Base-by-base conservation (phyloP, 2,888 invertebrate genomes). In the Yponomeuta plumbellus region DNA sequence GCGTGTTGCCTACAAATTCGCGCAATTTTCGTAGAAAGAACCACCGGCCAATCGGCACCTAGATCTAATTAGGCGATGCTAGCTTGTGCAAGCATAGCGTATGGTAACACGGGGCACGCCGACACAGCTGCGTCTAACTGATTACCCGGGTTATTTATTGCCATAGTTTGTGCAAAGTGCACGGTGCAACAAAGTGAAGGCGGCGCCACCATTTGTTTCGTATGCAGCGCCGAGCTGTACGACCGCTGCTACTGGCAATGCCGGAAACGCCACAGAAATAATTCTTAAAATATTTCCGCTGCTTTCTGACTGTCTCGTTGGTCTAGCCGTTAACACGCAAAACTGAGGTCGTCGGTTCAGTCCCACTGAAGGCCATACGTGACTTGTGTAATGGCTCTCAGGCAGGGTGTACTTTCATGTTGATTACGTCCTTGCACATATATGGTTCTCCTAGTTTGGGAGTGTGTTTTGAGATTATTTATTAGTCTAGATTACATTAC, bases 1-100 rank as follows among this genome's bases (percentile, higher is more conserved):
- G n/a, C 52, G 21, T 64, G 67, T 66, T 66, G 66, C 64, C 62
- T 58, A 63, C 40, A 22, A 66, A 61, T 67, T 61, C 56, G 57
- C 66, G 76, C 76, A 78, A 76, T 71, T 73, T 76, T 76, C 71
- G 72, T 75, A 73, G 78, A 68, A 52, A 52, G 44, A 71, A 76
- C 75, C 75, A 76, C 75, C 74, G 75, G 73, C 72, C 79, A 79
- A 84, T 83, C 78, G 78, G 72, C 74, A 72, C 76, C 74, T 75
- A 75, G 79, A 82, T 81, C 80, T 85, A 85, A 85, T 86, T 85
- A 80, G 81, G 74, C 69, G 73, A 74, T 74, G 74, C 76, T 73
- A 71, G 72, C 69, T 79, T 79, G 75, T 74, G 77, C 76, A 79
- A 78, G 73, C 71, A 69, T 57, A 56, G 44, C 40, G 57, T 52